These are phyloP conservation scores for Marmota flaviventris DNA, from an alignment of 2,113 vertebrate species.

Conservation along the genomic window DNA sequence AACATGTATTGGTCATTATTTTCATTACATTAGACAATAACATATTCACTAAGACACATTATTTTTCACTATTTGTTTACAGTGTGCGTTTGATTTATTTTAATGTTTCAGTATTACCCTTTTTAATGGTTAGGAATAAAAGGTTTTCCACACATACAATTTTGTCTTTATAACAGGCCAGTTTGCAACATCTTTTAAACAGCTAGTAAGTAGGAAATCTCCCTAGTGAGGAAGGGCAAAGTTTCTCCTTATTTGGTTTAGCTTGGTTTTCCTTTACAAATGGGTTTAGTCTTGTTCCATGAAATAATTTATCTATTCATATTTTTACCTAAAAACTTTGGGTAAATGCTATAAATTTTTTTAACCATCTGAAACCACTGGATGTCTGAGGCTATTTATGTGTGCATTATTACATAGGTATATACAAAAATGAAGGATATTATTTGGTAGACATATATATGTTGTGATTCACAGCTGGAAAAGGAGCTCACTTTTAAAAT, in stretches of 20 bases:
- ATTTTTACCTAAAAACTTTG: neutral
- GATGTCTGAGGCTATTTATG: neutral
- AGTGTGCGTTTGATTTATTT: neutral
- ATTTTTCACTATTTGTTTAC: neutral
- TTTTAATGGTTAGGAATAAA: neutral
- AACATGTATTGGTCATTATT: neutral
- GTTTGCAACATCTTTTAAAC: neutral
- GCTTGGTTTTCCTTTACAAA: neutral
- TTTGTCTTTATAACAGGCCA: neutral
- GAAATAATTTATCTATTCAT: neutral
- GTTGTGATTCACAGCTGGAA: neutral
- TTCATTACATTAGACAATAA: neutral
- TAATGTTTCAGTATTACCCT: neutral
- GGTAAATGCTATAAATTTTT: neutral
- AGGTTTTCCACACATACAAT: neutral
- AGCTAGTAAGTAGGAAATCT: neutral
- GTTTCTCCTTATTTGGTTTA: neutral
- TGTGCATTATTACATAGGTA: neutral
- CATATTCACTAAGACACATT: neutral
- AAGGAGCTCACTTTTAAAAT: neutral
- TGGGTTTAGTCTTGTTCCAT: neutral
- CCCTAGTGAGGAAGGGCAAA: neutral
- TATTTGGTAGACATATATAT: neutral
- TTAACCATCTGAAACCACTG: neutral
- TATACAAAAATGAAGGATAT: neutral